Evolutionary conservation across 2,888 invertebrate species (phyloP).

Genomic region (Andrena bicolor): DNA sequence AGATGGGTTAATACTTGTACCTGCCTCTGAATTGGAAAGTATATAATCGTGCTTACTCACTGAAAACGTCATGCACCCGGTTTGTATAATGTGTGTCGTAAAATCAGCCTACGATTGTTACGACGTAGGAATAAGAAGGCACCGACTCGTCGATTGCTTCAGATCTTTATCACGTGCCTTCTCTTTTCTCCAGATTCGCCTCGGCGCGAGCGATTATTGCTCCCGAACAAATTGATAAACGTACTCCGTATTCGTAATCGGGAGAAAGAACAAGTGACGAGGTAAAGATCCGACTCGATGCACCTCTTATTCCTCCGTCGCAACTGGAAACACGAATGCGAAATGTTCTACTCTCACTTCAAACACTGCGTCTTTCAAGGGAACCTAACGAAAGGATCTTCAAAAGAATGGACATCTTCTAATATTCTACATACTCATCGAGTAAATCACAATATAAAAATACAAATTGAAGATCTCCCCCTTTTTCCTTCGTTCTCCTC

Average conservation of each 20-base stretch:
- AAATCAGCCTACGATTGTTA: conserved; percentile 50
- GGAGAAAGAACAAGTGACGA: conserved; percentile 24
- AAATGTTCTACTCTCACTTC: conserved; percentile 53
- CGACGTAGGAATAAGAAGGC: conserved; percentile 59
- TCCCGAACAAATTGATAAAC: conserved; percentile 7
- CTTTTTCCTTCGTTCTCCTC: conserved; percentile 50
- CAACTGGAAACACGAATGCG: conserved; percentile 39
- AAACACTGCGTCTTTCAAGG: conserved; percentile 48
- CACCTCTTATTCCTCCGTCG: conserved; percentile 47
- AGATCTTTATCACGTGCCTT: conserved; percentile 38
- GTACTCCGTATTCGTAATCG: background rate
- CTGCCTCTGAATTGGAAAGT: conserved; percentile 40
- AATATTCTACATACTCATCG: conserved; percentile 69
- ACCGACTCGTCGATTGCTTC: conserved; percentile 19
- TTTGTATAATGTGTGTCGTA: conserved; percentile 40
- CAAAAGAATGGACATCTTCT: conserved; percentile 66
- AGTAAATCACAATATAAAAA: conserved; percentile 81
- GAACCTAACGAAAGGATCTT: conserved; percentile 62
- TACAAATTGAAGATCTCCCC: conserved; percentile 78
- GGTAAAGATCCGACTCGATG: conserved; percentile 33
- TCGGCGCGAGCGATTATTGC: background rate
- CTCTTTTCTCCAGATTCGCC: conserved; percentile 3
- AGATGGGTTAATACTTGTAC: conserved; percentile 52
- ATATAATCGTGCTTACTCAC: conserved; percentile 46
- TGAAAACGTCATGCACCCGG: conserved; percentile 52